A percentile compares a stretch with the other conserved stretches of the same genome.
These are phyloP conservation scores for Tenebrosternarchus preto DNA, from an alignment of 2,113 vertebrate genomes.

Conservation along the genomic window DNA sequence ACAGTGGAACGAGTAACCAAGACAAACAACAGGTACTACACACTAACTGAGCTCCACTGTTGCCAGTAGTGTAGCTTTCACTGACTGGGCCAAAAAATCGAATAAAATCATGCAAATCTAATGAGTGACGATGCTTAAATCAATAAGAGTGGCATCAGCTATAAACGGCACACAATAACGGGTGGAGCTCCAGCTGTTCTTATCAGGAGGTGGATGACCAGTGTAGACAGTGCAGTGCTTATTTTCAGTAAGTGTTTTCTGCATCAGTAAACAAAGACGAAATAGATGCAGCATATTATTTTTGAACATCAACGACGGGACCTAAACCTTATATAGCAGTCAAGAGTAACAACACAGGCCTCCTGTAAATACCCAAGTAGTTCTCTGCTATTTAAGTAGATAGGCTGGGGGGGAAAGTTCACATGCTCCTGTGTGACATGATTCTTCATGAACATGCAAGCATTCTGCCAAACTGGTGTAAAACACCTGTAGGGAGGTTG, in stretches of 20 bases:
- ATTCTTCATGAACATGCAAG: neutral
- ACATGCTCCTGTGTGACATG: too few species aligned
- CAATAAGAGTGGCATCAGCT: neutral
- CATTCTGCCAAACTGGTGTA: neutral
- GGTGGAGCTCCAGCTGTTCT: too few species aligned
- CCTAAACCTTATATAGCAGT: neutral
- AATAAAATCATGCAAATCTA: too few species aligned
- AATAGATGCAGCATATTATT: neutral
- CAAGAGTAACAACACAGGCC: neutral
- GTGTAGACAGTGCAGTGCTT: too few species aligned
- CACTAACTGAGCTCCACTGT: too few species aligned
- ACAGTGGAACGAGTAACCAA: conserved; percentile 85
- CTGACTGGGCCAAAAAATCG: too few species aligned
- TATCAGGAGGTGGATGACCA: neutral
- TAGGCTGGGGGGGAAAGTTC: too few species aligned
- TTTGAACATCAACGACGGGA: too few species aligned
- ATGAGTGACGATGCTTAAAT: neutral
- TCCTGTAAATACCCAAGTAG: neutral
- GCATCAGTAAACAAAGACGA: neutral
- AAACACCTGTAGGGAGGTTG: neutral
- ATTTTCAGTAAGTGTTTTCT: neutral
- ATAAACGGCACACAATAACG: too few species aligned
- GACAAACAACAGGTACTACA: conserved; percentile 77
- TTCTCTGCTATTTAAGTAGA: neutral
- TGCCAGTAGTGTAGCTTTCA: too few species aligned